Base-by-base conservation (phyloP, 2,888 invertebrate species). In the Polydrusus cervinus region DNA sequence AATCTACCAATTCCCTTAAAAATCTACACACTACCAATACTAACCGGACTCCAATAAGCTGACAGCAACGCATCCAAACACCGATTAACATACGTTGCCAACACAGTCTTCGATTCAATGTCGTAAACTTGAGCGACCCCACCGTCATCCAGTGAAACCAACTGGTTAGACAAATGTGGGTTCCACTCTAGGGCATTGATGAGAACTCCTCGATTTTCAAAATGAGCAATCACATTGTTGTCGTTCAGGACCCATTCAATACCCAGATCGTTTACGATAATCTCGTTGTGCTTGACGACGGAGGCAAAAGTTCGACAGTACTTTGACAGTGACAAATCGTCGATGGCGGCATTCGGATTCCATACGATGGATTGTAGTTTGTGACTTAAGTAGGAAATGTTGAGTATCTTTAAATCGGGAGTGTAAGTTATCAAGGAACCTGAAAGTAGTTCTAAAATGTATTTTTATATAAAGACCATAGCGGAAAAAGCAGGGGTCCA, bases 61-160 rank as follows among this genome's bases (percentile, higher is more conserved):
- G 90, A 90, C 78, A 90, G 88, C 65, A 93, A 86, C 43, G 92
- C 84, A 40, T 90, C 86, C 65, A 88, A 88, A 62, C 82, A 79
- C 83, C 93, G 92, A 5, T 89, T 90, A 11, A 85, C 84, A 86
- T 90, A 94, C 68, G 93, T 90, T 0, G 90, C 90, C 66, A 92
- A 79, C 80, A 92, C 78, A 60, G 87, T 86, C 80, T 89, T 88
- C 6, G 86, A 88, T 60, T 87, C 84, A 11, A 92, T 89, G 85
- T 92, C 90, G 92, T 92, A 93, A 14, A 93, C 89, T 87, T 93
- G 90, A 25, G 92, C 91, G 38, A 92, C 90, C 25, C 89, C 87
- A 84, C 95, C 95, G 76, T 91, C 92, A 0, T 93, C 92, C 0
- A 91, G 91, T 3, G 94, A 91, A 7, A 92, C 89, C 55, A 96